These are phyloP conservation scores for Chironex yamaguchii DNA, from an alignment of 30 jellyfish, hydroid and myxozoan species.

Conservation along the genomic window DNA sequence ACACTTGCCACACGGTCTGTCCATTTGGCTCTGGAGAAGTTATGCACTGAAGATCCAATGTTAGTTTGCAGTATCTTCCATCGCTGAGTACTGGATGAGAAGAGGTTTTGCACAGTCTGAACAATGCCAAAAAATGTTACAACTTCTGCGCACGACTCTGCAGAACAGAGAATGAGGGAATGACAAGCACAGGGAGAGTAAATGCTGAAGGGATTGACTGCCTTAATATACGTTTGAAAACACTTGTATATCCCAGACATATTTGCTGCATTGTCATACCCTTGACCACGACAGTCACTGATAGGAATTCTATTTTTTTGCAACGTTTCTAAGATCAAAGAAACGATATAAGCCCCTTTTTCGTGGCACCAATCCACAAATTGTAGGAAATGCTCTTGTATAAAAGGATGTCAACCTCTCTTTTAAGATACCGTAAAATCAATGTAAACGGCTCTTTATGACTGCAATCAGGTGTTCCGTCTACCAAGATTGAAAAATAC, in stretches of 20 bases:
- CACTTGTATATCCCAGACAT: constrained; percentile 19
- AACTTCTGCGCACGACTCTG: constrained; percentile 26
- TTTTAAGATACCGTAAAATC: no score
- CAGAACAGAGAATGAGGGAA: constrained; percentile 22
- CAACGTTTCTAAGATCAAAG: no score
- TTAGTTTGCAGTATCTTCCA: constrained; percentile 57
- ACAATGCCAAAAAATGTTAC: constrained; percentile 41
- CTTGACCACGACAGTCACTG: no score
- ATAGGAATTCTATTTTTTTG: no score
- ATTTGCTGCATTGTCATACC: constrained; percentile 16
- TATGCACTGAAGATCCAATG: constrained; percentile 57
- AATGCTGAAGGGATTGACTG: neutral
- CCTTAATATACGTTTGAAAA: neutral
- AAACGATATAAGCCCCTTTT: no score
- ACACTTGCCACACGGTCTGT: constrained; percentile 63
- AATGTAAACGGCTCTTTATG: no score
- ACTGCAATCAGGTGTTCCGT: no score
- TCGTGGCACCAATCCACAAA: no score
- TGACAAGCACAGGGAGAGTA: constrained; percentile 9
- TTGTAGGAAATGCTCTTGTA: no score
- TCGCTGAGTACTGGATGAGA: constrained; percentile 39
- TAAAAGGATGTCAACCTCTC: no score
- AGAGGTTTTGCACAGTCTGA: constrained; percentile 26
- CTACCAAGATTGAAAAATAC: no score
- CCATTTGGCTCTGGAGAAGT: constrained; percentile 56